phyloP scores from a whole-genome alignment of 1,140 invertebrate species.

The Lasioglossum albipes region DNA sequence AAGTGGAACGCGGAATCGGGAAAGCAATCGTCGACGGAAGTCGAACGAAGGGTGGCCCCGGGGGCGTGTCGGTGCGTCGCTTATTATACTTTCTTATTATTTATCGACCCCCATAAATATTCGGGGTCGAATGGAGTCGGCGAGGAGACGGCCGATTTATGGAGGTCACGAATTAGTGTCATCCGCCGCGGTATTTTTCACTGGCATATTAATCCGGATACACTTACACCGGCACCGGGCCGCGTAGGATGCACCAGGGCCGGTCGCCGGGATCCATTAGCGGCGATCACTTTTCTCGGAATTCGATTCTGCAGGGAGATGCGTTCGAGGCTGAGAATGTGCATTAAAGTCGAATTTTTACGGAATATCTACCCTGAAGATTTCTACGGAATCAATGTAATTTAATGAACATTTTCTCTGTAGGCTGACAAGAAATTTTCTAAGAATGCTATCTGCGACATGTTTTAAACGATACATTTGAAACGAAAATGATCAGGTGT shows the following conservation, averaged over 20 bases:
- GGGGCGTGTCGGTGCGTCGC: slow-evolving; percentile 17
- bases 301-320: too few relatives aligned
- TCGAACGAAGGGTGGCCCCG: background rate
- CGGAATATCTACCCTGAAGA: too few relatives aligned
- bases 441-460: too few relatives aligned
- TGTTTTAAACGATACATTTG: too few relatives aligned
- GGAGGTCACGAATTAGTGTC: slow-evolving; percentile 47
- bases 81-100: slow-evolving; percentile 66
- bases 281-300: background rate
- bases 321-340: too few relatives aligned
- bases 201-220: slow-evolving; percentile 41
- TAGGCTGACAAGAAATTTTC: too few relatives aligned
- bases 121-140: background rate
- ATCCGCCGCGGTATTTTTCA: slow-evolving; percentile 36
- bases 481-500: too few relatives aligned
- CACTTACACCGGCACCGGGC: background rate
- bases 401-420: too few relatives aligned
- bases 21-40: slow-evolving; percentile 18
- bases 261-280: slow-evolving; percentile 23
- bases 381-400: too few relatives aligned
- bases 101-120: slow-evolving; percentile 59
- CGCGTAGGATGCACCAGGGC: background rate
- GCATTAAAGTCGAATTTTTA: too few relatives aligned
- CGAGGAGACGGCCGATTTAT: slow-evolving; percentile 42
- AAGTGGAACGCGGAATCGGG: slow-evolving; percentile 4